Percentiles rank a stretch among this genome's conserved stretches.
Conservation (phyloP, 2,797 vertebrate genomes). For the Chelon auratus region DNA sequence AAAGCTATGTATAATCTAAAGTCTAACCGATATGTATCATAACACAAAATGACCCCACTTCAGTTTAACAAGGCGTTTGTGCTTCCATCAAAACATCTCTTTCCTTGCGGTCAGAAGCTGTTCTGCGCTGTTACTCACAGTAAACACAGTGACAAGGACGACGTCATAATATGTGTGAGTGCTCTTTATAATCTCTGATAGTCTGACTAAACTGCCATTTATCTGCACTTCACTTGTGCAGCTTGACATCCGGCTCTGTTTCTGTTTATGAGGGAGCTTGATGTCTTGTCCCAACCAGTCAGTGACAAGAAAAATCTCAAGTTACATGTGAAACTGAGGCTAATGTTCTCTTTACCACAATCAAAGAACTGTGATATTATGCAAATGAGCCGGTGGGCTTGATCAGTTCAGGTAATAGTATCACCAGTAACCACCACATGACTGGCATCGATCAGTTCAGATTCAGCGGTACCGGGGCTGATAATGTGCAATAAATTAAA, state of each 20-base stretch:
- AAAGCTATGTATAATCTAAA: background rate
- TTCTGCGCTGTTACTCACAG: background rate
- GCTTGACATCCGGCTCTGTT: background rate
- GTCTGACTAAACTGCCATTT: background rate
- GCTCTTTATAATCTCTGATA: background rate
- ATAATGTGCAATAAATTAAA: no score
- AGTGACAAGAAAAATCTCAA: no score
- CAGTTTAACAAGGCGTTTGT: background rate
- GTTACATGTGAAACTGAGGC: background rate
- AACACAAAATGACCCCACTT: background rate
- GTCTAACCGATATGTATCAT: background rate
- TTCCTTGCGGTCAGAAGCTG: background rate
- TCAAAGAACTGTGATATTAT: background rate
- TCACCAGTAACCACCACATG: no score
- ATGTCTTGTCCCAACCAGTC: background rate
- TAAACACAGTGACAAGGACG: background rate
- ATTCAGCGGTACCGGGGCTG: no score
- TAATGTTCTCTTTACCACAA: background rate
- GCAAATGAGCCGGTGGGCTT: background rate
- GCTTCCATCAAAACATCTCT: background rate
- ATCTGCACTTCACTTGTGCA: background rate
- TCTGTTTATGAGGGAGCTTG: background rate
- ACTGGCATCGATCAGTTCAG: no score
- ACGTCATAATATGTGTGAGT: background rate
- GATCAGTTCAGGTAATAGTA: no score